Conservation (phyloP, 1,140 invertebrate species). For the Neodiprion virginianus region DNA sequence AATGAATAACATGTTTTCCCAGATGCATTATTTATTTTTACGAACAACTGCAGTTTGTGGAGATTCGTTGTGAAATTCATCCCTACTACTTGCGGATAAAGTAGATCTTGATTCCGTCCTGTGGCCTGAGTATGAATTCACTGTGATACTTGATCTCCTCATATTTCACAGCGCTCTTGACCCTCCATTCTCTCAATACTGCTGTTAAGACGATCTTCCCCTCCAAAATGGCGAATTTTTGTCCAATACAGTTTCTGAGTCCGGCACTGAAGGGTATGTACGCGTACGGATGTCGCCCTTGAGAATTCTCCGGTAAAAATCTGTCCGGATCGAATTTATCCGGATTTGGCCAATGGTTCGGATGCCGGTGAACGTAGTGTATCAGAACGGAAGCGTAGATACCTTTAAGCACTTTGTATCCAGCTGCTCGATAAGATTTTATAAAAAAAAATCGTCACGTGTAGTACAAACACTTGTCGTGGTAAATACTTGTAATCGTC, state of each 20-base stretch:
- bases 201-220: conserved; percentile 61
- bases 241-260: conserved; percentile 68
- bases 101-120: conserved; percentile 29
- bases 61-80: conserved; percentile 53
- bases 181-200: conserved; percentile 64
- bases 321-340: conserved; percentile 69
- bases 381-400: conserved; percentile 62
- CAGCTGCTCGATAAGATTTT: conserved; percentile 26
- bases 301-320: conserved; percentile 62
- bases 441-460: background rate
- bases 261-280: conserved; percentile 69
- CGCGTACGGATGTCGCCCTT: conserved; percentile 54
- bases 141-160: conserved; percentile 40
- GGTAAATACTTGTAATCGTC: background rate
- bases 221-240: conserved; percentile 66
- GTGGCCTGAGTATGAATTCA: conserved; percentile 44
- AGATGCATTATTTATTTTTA: too few species aligned
- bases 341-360: conserved; percentile 65
- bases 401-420: conserved; percentile 48
- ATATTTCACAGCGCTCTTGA: conserved; percentile 55
- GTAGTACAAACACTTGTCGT: background rate
- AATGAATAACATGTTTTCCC: too few species aligned
- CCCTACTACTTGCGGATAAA: conserved; percentile 31
- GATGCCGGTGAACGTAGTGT: conserved; percentile 68
- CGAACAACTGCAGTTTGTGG: conserved; percentile 14